Evolutionary conservation across 2,888 invertebrate genomes (phyloP), one percentile per base, ranked within the genome.

Genomic region (Melanchra persicariae): DNA sequence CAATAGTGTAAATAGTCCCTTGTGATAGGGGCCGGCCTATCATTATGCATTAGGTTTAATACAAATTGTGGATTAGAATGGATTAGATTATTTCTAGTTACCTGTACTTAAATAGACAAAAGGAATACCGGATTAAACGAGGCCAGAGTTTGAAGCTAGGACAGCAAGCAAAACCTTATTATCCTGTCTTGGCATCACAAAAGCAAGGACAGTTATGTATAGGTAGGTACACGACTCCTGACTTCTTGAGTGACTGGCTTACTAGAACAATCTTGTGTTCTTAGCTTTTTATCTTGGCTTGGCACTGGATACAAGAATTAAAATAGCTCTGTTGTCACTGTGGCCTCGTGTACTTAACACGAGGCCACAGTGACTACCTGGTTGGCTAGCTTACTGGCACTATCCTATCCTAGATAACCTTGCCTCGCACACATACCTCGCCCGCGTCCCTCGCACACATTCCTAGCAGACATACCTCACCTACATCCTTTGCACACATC

Each of bases 41-140:
- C 30, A 30, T 30, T 58, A 74, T 74, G 62, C 74, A 74, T 74
- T 52, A 40, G 17, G 22, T 45, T 51, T 43, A 73, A 74, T 74
- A 74, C 19, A 57, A n/a, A 72, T 61, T 61, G 45, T 45, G 54
- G 22, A 62, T 73, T 52, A 26, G 7, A 47, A 17, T 19, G 19
- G 40, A 15, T 19, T 40, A n/a, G 19, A 51, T 54, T 30, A 30
- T 51, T 26, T 30, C n/a, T 66, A 12, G 12, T 8, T 40, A 40
- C 15, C 2, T 26, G n/a, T 37, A 17, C 5, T 10, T 45, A 54
- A 30, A 54, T 19, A 54, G 30, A 54, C 22, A 49, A 0, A 22
- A 12, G 22, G 5, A 49, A 22, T 22, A n/a, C 22, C 12, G 12
- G 49, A 49, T 49, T 47, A n/a, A 7, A n/a, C 3, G 47, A n/a